These are phyloP conservation scores for Echiichthys vipera DNA, from an alignment of 2,797 vertebrate species.

Conservation along the genomic window DNA sequence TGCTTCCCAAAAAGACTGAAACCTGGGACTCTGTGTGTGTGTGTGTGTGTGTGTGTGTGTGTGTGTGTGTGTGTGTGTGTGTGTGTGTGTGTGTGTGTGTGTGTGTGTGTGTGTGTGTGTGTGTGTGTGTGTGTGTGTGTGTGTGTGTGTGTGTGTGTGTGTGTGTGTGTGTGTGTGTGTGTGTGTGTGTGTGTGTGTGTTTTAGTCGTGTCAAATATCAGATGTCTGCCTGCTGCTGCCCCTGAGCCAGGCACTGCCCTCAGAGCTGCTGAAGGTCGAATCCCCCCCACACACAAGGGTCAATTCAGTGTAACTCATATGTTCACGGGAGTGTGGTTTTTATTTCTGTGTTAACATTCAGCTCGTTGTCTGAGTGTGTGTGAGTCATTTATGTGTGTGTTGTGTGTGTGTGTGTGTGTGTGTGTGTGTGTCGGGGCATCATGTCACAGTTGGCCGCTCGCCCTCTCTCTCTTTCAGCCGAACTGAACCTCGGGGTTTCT, in stretches of 20 bases:
- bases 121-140: neutral
- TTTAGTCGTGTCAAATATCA: too few relatives aligned
- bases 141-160: neutral
- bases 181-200: neutral
- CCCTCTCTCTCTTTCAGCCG: conserved; percentile 14
- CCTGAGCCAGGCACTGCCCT: conserved; percentile 9
- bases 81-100: neutral
- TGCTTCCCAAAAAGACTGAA: too few relatives aligned
- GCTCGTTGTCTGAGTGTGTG: neutral
- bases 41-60: neutral
- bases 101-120: neutral
- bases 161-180: neutral
- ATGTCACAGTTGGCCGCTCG: conserved; percentile 37
- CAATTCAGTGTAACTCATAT: neutral
- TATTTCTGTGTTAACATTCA: neutral
- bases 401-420: conserved; percentile 25
- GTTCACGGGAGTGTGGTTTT: neutral
- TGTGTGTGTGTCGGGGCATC: conserved; percentile 23
- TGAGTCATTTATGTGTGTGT: conserved; percentile 4
- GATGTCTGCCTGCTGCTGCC: neutral
- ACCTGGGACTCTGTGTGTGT: neutral
- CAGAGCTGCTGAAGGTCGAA: neutral
- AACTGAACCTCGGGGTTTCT: conserved; percentile 57
- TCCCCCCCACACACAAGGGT: too few relatives aligned
- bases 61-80: conserved; percentile 4